Percentiles rank a stretch among this genome's conserved stretches.
Evolutionary conservation across 92 coral and sea anemone genomes (phyloP).

Genomic region (Pocillopora meandrina): DNA sequence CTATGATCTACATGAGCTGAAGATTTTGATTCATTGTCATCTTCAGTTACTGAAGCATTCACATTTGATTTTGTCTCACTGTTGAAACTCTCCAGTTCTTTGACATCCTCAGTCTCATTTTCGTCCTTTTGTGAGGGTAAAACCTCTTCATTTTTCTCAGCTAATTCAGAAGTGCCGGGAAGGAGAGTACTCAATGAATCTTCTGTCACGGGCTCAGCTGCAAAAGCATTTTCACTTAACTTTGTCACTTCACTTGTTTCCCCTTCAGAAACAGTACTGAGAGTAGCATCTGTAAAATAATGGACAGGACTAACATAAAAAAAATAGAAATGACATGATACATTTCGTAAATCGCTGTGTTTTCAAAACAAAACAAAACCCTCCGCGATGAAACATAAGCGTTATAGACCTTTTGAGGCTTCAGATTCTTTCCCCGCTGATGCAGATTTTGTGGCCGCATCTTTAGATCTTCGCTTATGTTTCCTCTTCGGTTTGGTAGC

Average conservation of each 20-base stretch:
- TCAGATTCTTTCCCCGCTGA: constrained; percentile 8
- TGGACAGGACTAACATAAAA: neutral
- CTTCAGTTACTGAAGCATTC: neutral
- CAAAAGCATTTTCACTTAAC: constrained; percentile 19
- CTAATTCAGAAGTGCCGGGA: neutral
- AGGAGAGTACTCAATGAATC: constrained; percentile 4
- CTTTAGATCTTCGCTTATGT: constrained; percentile 78
- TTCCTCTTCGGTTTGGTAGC: constrained; percentile 90
- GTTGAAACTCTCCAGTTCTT: constrained; percentile 1
- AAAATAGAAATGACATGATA: neutral
- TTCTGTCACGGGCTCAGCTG: constrained; percentile 2
- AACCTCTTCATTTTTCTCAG: neutral
- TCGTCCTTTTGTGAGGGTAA: constrained; percentile 2
- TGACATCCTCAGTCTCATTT: neutral
- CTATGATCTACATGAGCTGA: neutral
- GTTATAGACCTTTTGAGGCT: constrained; percentile 19
- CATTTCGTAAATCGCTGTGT: neutral
- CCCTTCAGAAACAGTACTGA: constrained; percentile 5
- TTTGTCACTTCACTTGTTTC: constrained; percentile 27
- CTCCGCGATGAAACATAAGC: neutral
- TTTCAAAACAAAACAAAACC: neutral
- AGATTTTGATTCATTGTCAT: constrained; percentile 1
- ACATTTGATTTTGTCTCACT: neutral
- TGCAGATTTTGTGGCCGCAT: constrained; percentile 19
- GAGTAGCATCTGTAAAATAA: constrained; percentile 21